Percentiles rank a stretch among this genome's conserved stretches.
These are phyloP conservation scores for Mylabris sibirica DNA, from an alignment of 2,888 invertebrate genomes.

Conservation along the genomic window DNA sequence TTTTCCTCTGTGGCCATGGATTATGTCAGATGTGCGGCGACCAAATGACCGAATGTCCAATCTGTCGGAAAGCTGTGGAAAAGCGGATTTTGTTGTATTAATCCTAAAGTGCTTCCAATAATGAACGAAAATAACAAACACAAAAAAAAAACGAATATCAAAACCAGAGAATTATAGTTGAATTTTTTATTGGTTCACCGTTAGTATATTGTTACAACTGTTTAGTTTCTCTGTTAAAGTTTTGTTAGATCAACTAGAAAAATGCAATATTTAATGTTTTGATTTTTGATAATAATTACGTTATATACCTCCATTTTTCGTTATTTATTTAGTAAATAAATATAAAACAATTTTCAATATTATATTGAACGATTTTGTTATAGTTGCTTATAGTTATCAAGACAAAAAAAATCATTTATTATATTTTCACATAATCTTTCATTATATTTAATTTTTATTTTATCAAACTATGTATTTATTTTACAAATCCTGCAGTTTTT, in stretches of 20 bases:
- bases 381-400: neutral
- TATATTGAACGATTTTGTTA: neutral
- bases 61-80: conserved; percentile 95
- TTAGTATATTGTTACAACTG: neutral
- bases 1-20: conserved; percentile 97
- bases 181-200: neutral
- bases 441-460: neutral
- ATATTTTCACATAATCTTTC: neutral
- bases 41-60: conserved; percentile 96
- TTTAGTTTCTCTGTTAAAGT: neutral
- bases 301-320: neutral
- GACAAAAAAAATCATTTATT: neutral
- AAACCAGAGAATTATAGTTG: neutral
- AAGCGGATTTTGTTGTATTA: conserved; percentile 92
- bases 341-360: neutral
- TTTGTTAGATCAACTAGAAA: neutral
- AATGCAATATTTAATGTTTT: neutral
- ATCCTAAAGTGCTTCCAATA: conserved; percentile 9
- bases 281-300: neutral
- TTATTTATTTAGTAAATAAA: conserved; percentile 2
- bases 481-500: neutral
- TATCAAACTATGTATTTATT: neutral
- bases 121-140: neutral
- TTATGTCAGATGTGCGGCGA: conserved; percentile 99
- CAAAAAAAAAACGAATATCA: neutral